Evolutionary conservation across 92 coral and sea anemone genomes (phyloP), one percentile per base, ranked within the genome.

Genomic region (Muricea muricata): DNA sequence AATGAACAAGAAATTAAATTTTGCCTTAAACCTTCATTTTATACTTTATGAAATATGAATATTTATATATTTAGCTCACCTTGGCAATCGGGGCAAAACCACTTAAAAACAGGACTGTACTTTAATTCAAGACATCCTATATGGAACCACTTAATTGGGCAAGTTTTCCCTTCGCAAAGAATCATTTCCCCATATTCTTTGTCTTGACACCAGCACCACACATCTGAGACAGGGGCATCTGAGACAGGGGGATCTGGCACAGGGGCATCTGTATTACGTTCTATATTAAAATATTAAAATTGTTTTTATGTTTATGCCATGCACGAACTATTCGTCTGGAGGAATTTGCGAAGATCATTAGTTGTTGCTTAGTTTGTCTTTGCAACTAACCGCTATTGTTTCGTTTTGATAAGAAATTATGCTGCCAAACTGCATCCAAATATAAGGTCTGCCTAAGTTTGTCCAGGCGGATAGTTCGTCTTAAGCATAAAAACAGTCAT

Each of bases 51-150:
- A 23, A 65, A 5, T 45, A 12, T 45, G 6, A 23, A 65, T 23
- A 12, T 12, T 29, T 15, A 65, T 15, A 4, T 4, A 35, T 15
- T 65, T 28, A 65, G 37, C 32, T 76, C 78, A 84, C 88, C 88
- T 74, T 84, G 65, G 52, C 88, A 85, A 50, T 85, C 84, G 18
- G 83, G 84, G 75, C 88, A 85, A 41, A 61, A 69, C 88, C 88
- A 85, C 75, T 11, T 54, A 63, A 50, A 75, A 46, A 65, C 66
- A 57, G 84, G 88, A 37, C 57, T 41, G 76, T 37, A 61, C 26
- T 57, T 30, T 2, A 75, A 63, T 0, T 71, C 84, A 42, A 85
- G 65, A 76, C 84, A 85, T 31, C 68, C 55, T 12, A 57, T 35
- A 32, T 75, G 88, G 35, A 84, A 84, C 88, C 88, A 85, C 69